Conservation (phyloP, 2,888 invertebrate species). For the Iselma pallidipennis region DNA sequence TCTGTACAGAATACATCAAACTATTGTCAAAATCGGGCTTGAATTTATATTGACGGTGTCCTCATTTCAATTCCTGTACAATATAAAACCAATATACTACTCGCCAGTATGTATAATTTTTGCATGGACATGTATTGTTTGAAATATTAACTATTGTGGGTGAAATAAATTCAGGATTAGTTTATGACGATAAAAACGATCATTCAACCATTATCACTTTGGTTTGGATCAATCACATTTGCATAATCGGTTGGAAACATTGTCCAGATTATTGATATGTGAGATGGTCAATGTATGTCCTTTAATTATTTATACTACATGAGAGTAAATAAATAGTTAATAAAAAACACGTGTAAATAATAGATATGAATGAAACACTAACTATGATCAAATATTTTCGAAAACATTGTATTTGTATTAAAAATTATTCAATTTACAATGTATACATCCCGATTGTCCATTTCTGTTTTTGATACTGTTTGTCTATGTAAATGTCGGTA, state of each 20-base stretch:
- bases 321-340: too few relatives aligned
- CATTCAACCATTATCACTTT: neutral
- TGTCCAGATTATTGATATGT: neutral
- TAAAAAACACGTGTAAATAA: too few relatives aligned
- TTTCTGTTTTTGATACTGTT: neutral
- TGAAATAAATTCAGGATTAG: neutral
- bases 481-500: neutral
- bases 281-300: too few relatives aligned
- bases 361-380: too few relatives aligned
- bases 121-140: neutral
- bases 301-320: too few relatives aligned
- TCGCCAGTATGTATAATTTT: neutral
- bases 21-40: too few relatives aligned
- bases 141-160: neutral
- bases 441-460: neutral
- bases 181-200: neutral
- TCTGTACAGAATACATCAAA: too few relatives aligned
- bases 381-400: too few relatives aligned
- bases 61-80: too few relatives aligned
- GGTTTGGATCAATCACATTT: neutral
- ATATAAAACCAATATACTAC: too few relatives aligned
- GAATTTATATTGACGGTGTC: too few relatives aligned
- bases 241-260: neutral
- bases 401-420: neutral
- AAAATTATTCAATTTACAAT: neutral